phyloP scores from a whole-genome alignment of 2,888 invertebrate species.

The Choreutis nemorana region DNA sequence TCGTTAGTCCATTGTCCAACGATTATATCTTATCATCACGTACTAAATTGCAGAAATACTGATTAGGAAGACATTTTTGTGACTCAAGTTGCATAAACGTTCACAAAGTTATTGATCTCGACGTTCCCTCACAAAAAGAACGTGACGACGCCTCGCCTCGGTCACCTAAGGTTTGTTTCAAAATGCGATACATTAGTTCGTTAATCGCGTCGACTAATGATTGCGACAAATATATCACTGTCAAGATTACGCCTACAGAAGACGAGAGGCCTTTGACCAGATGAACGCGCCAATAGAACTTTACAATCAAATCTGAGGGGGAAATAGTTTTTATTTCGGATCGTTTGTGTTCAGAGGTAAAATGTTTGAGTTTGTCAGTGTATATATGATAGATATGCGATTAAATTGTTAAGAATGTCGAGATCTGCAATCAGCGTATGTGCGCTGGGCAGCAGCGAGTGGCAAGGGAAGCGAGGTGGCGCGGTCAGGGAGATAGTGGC shows the following conservation, averaged over 20 bases:
- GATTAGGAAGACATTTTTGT: too few relatives aligned
- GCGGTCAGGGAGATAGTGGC: conserved; percentile 11
- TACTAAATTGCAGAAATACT: conserved; percentile 4
- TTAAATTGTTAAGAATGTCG: not conserved
- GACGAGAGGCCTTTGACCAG: conserved; percentile 3
- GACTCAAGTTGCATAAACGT: not conserved
- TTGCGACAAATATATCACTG: conserved; percentile 1
- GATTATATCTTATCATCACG: conserved; percentile 4
- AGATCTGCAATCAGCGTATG: not conserved
- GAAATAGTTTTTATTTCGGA: too few relatives aligned
- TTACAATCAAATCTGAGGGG: not conserved
- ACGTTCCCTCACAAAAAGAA: conserved; percentile 2
- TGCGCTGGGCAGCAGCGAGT: too few relatives aligned
- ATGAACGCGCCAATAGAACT: not conserved
- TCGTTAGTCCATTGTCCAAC: conserved; percentile 1
- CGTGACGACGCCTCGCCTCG: too few relatives aligned
- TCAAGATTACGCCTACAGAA: conserved; percentile 1
- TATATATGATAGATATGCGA: not conserved
- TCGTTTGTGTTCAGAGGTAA: too few relatives aligned
- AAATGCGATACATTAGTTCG: too few relatives aligned
- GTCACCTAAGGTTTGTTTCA: too few relatives aligned
- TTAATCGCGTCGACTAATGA: conserved; percentile 1
- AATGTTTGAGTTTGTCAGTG: too few relatives aligned
- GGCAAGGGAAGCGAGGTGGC: conserved; percentile 1
- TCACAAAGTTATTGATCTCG: conserved; percentile 3